A percentile compares a stretch with the other conserved stretches of the same genome.
Evolutionary conservation across 2,888 invertebrate species (phyloP).

Genomic region (Spatulosminthurus flaviceps): DNA sequence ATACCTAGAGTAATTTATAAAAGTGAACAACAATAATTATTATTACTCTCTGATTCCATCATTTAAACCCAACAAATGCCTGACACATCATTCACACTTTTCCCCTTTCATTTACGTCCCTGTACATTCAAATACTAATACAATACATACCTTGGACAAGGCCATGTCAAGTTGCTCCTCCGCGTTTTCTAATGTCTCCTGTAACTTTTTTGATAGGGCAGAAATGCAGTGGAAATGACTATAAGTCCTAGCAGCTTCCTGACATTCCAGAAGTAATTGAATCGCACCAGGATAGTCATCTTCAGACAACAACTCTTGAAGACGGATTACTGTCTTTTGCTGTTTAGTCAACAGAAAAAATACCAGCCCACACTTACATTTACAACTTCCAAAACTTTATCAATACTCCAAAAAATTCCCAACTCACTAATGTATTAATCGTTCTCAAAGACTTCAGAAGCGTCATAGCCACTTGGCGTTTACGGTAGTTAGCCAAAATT

Average conservation of each 20-base stretch:
- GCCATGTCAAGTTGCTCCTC: slow-evolving; percentile 91
- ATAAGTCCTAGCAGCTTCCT: slow-evolving; percentile 83
- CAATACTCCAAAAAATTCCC: too few relatives aligned
- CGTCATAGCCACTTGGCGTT: slow-evolving; percentile 82
- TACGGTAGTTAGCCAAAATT: slow-evolving; percentile 89
- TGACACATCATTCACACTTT: too few relatives aligned
- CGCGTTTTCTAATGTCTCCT: slow-evolving; percentile 88
- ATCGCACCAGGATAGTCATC: slow-evolving; percentile 92
- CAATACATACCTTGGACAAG: slow-evolving; percentile 74
- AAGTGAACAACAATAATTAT: slow-evolving; percentile 47
- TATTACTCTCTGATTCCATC: too few relatives aligned
- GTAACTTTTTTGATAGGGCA: slow-evolving; percentile 83
- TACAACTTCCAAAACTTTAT: too few relatives aligned
- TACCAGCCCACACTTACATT: too few relatives aligned
- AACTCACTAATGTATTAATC: slow-evolving; percentile 79
- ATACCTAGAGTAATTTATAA: slow-evolving; percentile 66
- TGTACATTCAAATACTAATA: too few relatives aligned
- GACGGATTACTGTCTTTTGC: slow-evolving; percentile 84
- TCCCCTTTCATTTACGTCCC: too few relatives aligned
- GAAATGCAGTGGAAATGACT: slow-evolving; percentile 92
- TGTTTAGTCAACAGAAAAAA: slow-evolving; percentile 64
- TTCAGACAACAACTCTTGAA: slow-evolving; percentile 81
- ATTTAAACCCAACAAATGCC: too few relatives aligned
- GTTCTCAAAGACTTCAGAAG: slow-evolving; percentile 81
- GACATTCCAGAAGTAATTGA: slow-evolving; percentile 85